Base-by-base conservation (phyloP, 2,888 invertebrate species). In the Trichopria drosophilae region DNA sequence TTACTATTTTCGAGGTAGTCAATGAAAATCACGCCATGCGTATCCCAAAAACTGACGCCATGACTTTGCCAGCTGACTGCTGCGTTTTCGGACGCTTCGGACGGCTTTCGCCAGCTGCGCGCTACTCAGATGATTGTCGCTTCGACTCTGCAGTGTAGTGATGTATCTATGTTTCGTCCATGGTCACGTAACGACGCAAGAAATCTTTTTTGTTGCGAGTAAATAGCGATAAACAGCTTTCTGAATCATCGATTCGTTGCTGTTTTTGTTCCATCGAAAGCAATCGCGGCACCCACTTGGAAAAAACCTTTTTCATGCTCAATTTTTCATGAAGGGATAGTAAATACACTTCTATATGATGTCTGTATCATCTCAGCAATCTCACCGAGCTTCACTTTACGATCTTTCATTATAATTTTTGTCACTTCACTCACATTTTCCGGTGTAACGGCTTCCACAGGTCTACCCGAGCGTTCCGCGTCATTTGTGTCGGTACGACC, bases 81-180 rank as follows among this genome's bases (percentile, higher is more conserved):
- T 29, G 35, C 6, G 24, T 52, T 40, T 52, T 53, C 19, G 39
- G n/a, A 10, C 29, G 13, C 24, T 50, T 56, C 62, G 41, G 51
- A 41, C n/a, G n/a, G 51, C 9, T 3, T 23, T 36, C 39, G 22
- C 19, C 44, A 28, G 7, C 19, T 28, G 37, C 13, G 23, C 31
- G 39, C 53, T 42, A 57, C 41, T 54, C 20, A 32, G 35, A 35
- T 42, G 46, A 53, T 37, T 44, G 39, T 28, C 31, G 6, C 37
- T 62, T 61, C 18, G 59, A 57, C 37, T 73, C 67, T 48, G 67
- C 64, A 22, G 61, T 68, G 51, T 59, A 66, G 44, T 64, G 55
- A 48, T 69, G 64, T 32, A 72, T 61, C 67, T 67, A 71, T 36
- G 68, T 72, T 67, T 74, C 67, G 60, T 73, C 71, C 9, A 69